Percentiles rank a stretch among this genome's conserved stretches.
Conservation (phyloP, 2,797 vertebrate genomes). For the Pseudochromis fuscus region DNA sequence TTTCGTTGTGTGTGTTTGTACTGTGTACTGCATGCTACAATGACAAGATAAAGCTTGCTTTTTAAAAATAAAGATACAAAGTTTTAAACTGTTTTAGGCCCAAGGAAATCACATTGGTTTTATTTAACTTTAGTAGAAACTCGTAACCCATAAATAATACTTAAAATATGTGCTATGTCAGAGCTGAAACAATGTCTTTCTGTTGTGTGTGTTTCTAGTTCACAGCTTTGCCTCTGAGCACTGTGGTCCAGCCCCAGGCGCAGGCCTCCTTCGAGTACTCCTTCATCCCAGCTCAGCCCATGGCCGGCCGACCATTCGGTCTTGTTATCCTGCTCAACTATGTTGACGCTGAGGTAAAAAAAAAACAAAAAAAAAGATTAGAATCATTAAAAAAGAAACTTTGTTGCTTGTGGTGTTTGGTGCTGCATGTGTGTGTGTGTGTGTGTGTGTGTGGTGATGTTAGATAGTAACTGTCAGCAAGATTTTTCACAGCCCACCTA, state of each 20-base stretch:
- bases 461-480: neutral
- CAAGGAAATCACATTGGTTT: too few species aligned
- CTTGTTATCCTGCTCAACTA: constrained; percentile 87
- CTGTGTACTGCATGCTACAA: too few species aligned
- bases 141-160: neutral
- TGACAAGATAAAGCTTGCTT: too few species aligned
- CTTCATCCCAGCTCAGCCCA: constrained; percentile 85
- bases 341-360: constrained; percentile 78
- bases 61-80: too few species aligned
- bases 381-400: neutral
- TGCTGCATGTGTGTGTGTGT: neutral
- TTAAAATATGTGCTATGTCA: too few species aligned
- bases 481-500: constrained; percentile 15
- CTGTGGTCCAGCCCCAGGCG: constrained; percentile 77
- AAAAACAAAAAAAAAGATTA: neutral
- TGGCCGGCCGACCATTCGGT: constrained; percentile 85
- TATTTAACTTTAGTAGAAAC: too few species aligned
- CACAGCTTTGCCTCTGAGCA: constrained; percentile 84
- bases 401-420: neutral
- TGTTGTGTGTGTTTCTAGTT: constrained; percentile 73
- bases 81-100: too few species aligned
- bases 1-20: too few species aligned
- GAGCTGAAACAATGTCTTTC: too few species aligned
- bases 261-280: constrained; percentile 88
- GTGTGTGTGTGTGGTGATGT: neutral